Conservation (phyloP, 1,140 invertebrate species). For the Drosophila cardini region DNA sequence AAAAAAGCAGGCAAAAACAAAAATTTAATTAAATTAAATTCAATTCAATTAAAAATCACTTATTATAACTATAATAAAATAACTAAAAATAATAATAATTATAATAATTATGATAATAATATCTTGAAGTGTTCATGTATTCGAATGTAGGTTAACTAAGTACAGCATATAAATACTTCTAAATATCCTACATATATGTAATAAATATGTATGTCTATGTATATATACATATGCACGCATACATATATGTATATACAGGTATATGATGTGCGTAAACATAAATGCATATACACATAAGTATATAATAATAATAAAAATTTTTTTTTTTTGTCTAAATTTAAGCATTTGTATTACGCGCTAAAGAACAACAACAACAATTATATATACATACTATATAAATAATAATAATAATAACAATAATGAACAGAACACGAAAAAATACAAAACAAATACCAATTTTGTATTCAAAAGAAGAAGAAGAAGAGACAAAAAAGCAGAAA, state of each 20-base stretch:
- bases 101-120: slow-evolving; percentile 39
- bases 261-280: slow-evolving; percentile 29
- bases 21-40: slow-evolving; percentile 76
- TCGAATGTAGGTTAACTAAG: slow-evolving; percentile 81
- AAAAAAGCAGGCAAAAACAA: slow-evolving; percentile 47
- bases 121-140: slow-evolving; percentile 83
- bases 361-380: slow-evolving; percentile 40
- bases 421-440: slow-evolving; percentile 31
- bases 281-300: slow-evolving; percentile 34
- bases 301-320: slow-evolving; percentile 56
- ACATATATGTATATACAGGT: slow-evolving; percentile 26
- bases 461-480: slow-evolving; percentile 62
- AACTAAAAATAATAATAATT: slow-evolving; percentile 25
- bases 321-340: slow-evolving; percentile 73
- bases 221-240: slow-evolving; percentile 1
- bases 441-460: slow-evolving; percentile 57
- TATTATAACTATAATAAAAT: slow-evolving; percentile 51
- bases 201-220: slow-evolving; percentile 10
- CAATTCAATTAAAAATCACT: slow-evolving; percentile 77
- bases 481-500: slow-evolving; percentile 30
- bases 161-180: slow-evolving; percentile 72
- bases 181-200: slow-evolving; percentile 47
- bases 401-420: slow-evolving; percentile 37
- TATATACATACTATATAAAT: slow-evolving; percentile 28
- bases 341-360: slow-evolving; percentile 79